A percentile compares a stretch with the other conserved stretches of the same genome.
Conservation (phyloP, 2,888 invertebrate genomes). For the Parelbella ahira region DNA sequence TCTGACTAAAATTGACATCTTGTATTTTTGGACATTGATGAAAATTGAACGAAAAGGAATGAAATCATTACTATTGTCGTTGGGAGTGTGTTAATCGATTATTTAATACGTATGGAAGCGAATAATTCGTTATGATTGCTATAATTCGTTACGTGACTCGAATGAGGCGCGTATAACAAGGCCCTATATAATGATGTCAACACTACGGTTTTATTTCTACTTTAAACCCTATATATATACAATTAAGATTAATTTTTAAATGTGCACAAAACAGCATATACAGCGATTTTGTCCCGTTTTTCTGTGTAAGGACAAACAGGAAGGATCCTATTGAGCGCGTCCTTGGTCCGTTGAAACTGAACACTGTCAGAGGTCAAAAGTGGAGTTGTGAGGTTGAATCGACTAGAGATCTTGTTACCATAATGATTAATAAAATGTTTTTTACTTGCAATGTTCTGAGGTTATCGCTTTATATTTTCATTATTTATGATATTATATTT, state of each 20-base stretch:
- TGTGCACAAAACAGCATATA: conserved; percentile 27
- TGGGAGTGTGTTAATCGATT: conserved; percentile 38
- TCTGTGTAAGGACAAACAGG: conserved; percentile 65
- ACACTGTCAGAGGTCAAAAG: conserved; percentile 14
- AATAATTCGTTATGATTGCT: conserved; percentile 55
- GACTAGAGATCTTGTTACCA: too few species aligned
- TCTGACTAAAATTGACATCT: too few species aligned
- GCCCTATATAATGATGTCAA: conserved; percentile 33
- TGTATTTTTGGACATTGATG: too few species aligned
- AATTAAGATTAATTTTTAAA: conserved; percentile 36
- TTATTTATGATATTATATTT: too few species aligned
- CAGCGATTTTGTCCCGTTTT: conserved; percentile 42
- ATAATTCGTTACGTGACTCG: conserved; percentile 62
- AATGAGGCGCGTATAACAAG: conserved; percentile 48
- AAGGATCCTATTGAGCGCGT: conserved; percentile 55
- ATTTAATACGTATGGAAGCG: conserved; percentile 43
- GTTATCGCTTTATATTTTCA: too few species aligned
- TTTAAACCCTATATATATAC: conserved; percentile 33
- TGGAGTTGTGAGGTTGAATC: too few species aligned
- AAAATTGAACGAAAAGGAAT: neutral
- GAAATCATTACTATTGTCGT: conserved; percentile 5
- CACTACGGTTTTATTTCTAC: conserved; percentile 4
- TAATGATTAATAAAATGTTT: too few species aligned
- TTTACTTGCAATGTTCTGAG: too few species aligned
- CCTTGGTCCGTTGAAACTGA: conserved; percentile 36